Conservation (phyloP, 1,140 invertebrate genomes). For the Brachionus plicatilis region DNA sequence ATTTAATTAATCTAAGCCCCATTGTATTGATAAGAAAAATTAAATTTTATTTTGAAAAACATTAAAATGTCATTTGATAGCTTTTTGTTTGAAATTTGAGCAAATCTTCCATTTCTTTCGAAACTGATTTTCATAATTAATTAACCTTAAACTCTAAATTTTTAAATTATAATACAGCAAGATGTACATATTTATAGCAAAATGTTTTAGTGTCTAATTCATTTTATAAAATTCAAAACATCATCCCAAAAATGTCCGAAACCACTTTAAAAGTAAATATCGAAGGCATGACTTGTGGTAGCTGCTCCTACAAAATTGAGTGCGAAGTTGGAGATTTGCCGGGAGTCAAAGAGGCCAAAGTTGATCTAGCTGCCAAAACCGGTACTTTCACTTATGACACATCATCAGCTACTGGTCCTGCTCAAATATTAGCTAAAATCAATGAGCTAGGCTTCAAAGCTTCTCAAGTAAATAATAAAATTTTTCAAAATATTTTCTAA, state of each 20-base stretch:
- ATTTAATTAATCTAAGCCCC: background rate
- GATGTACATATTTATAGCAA: background rate
- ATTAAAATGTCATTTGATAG: background rate
- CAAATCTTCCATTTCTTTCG: background rate
- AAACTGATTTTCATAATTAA: background rate
- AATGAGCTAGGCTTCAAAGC: conserved; percentile 33
- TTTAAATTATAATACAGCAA: background rate
- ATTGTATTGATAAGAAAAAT: background rate
- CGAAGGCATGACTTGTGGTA: conserved; percentile 28
- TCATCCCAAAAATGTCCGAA: conserved; percentile 7
- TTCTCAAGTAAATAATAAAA: background rate
- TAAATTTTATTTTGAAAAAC: background rate
- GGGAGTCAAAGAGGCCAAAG: conserved; percentile 30
- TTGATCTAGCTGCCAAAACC: conserved; percentile 15
- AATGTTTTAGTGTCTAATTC: background rate
- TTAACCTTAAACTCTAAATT: background rate
- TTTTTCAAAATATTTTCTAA: background rate
- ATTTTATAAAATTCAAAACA: background rate
- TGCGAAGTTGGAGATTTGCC: conserved; percentile 35
- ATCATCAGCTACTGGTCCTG: background rate
- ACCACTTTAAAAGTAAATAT: background rate
- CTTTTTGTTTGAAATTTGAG: background rate
- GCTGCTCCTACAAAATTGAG: conserved; percentile 26
- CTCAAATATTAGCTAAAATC: conserved; percentile 31
- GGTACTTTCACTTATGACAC: conserved; percentile 32